Percentiles rank a stretch among this genome's conserved stretches.
phyloP scores from a whole-genome alignment of 2,888 invertebrate genomes.

The Cremastinae sp. region DNA sequence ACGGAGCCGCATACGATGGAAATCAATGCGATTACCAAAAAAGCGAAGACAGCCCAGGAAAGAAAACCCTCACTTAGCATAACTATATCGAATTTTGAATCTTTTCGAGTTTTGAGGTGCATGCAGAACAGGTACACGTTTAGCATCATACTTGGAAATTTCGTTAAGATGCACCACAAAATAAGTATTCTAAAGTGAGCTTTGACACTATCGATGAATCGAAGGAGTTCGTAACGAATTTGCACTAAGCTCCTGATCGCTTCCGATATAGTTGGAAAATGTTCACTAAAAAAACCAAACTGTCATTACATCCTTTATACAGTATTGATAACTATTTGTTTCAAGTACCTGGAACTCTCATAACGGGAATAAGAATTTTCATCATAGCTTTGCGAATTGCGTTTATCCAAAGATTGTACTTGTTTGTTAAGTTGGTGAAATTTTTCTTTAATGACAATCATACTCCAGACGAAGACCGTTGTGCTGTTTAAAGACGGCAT shows the following conservation, averaged over 20 bases:
- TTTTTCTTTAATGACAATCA: slow-evolving; percentile 26
- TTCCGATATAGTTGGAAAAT: slow-evolving; percentile 1
- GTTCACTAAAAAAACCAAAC: slow-evolving; percentile 9
- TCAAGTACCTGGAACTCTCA: slow-evolving; percentile 18
- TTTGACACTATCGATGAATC: slow-evolving; percentile 12
- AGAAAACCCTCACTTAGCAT: neutral
- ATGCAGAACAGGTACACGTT: slow-evolving; percentile 1
- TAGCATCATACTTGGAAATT: neutral
- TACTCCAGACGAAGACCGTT: slow-evolving; percentile 31
- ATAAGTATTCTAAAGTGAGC: slow-evolving; percentile 10
- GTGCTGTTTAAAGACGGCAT: slow-evolving; percentile 13
- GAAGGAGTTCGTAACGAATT: slow-evolving; percentile 28
- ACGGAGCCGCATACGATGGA: slow-evolving; percentile 17
- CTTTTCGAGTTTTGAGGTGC: neutral
- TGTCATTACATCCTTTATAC: too few species aligned
- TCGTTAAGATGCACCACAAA: slow-evolving; percentile 5
- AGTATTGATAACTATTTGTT: too few species aligned
- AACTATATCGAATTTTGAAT: neutral
- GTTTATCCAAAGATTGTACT: slow-evolving; percentile 9
- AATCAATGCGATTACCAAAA: neutral
- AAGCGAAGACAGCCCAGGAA: slow-evolving; percentile 4
- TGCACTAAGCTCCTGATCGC: slow-evolving; percentile 9
- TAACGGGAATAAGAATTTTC: neutral
- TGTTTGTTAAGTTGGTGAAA: slow-evolving; percentile 43
- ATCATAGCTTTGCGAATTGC: neutral